Percentiles rank a stretch among this genome's conserved stretches.
Conservation (phyloP, 2,888 invertebrate genomes). For the Agrotis clavis region DNA sequence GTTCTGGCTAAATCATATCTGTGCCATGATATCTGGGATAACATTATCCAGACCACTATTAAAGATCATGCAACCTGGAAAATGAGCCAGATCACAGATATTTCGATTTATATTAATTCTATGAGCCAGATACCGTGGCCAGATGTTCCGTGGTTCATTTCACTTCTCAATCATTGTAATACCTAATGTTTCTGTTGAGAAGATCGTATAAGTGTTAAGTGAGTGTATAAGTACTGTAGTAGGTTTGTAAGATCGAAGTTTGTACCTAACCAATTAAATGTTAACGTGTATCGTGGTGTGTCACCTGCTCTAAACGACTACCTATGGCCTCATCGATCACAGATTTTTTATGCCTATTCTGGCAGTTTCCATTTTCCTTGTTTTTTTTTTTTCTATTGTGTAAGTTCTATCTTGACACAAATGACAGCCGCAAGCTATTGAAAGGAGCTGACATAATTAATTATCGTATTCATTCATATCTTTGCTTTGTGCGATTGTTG, state of each 20-base stretch:
- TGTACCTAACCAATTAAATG: no score
- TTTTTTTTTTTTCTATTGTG: not conserved
- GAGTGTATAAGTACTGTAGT: no score
- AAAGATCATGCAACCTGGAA: constrained; percentile 11
- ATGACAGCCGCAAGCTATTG: constrained; percentile 26
- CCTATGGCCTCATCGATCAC: not conserved
- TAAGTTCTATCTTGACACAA: constrained; percentile 26
- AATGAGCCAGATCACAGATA: constrained; percentile 12
- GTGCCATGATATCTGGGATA: constrained; percentile 39
- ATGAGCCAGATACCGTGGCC: constrained; percentile 14
- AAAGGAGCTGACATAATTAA: constrained; percentile 21
- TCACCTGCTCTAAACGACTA: no score
- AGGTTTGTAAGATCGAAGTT: no score
- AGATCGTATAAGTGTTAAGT: not conserved
- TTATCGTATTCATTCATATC: constrained; percentile 28
- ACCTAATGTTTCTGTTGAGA: not conserved
- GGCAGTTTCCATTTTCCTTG: not conserved
- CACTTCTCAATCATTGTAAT: constrained; percentile 25
- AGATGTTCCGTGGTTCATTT: constrained; percentile 34
- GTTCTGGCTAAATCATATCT: constrained; percentile 49
- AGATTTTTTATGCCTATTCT: not conserved
- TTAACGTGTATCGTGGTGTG: not conserved
- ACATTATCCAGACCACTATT: constrained; percentile 37
- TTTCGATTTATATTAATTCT: no score
- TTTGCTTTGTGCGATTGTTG: constrained; percentile 8